Conservation (phyloP, 2,113 vertebrate genomes). For the Hyperopisus bebe region DNA sequence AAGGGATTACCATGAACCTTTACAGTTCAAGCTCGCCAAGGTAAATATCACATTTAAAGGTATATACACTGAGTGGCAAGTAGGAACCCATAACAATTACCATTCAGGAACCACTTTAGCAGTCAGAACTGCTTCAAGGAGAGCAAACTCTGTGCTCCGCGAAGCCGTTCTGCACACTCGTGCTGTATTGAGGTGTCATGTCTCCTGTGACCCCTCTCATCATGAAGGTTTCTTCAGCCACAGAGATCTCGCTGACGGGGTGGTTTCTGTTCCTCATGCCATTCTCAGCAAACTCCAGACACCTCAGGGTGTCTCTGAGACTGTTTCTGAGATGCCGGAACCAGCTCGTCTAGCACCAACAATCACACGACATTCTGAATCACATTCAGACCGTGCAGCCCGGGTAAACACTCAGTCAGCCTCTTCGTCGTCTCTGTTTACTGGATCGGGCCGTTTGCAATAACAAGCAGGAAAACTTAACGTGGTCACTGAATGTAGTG, state of each 20-base stretch:
- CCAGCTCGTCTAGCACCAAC: not conserved
- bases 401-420: not conserved
- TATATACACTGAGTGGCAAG: not conserved
- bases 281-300: not conserved
- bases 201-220: not conserved
- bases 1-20: not conserved
- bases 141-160: not conserved
- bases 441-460: not conserved
- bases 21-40: not conserved
- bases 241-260: not conserved
- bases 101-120: not conserved
- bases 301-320: not conserved
- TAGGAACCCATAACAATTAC: not conserved
- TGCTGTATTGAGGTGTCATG: not conserved
- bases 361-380: not conserved
- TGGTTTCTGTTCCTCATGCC: not conserved
- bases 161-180: not conserved
- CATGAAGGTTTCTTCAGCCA: not conserved
- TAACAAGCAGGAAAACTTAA: not conserved
- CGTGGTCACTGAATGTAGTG: not conserved
- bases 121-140: not conserved
- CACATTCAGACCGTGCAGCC: not conserved
- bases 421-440: not conserved
- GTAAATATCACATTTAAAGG: not conserved
- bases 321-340: not conserved